Base-by-base conservation (phyloP, 2,888 invertebrate genomes). In the Metallyticus violacea region DNA sequence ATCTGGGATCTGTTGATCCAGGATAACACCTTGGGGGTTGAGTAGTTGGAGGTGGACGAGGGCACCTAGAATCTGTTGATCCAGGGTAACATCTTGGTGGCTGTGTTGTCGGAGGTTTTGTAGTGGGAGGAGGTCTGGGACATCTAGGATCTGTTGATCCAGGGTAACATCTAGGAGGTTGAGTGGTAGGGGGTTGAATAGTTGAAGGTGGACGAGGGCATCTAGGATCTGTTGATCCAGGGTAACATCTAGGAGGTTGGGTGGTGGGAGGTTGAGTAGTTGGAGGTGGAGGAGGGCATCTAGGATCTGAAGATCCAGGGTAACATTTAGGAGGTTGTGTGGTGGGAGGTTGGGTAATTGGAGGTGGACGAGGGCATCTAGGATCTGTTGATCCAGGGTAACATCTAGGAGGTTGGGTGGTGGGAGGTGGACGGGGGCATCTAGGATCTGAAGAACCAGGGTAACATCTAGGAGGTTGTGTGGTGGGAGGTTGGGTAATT, bases 121-220 rank as follows among this genome's bases (percentile, higher is more conserved):
- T 76, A 0, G 88, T 40, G 77, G 86, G 88, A 40, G 77, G 88
- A 89, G 0, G 88, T 83, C 28, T 85, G 81, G 90, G 88, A 15
- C 90, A 92, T 89, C 88, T 79, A 88, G 91, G 92, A 90, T 90
- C 91, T 85, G 6, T 90, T 88, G 90, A 90, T 25, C 91, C 90
- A 1, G 90, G 90, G 79, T 90, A 91, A 86, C 90, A 90, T 29
- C 87, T 85, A 1, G 87, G 89, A 27, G 29, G 83, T 3, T n/a
- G 77, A 0, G 82, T 82, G 6, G 82, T 77, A 15, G 82, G 76
- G 0, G 88, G 88, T 76, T 79, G 85, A 27, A 86, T 85, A 26
- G 40, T 88, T 88, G 26, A 89, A 87, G 90, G 87, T 89, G 90
- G 89, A 78, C 86, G 77, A 2, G 88, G 88, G 27, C 87, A 88